These are phyloP conservation scores for Palythoa grandis DNA, from an alignment of 92 coral and sea anemone species.

Conservation along the genomic window DNA sequence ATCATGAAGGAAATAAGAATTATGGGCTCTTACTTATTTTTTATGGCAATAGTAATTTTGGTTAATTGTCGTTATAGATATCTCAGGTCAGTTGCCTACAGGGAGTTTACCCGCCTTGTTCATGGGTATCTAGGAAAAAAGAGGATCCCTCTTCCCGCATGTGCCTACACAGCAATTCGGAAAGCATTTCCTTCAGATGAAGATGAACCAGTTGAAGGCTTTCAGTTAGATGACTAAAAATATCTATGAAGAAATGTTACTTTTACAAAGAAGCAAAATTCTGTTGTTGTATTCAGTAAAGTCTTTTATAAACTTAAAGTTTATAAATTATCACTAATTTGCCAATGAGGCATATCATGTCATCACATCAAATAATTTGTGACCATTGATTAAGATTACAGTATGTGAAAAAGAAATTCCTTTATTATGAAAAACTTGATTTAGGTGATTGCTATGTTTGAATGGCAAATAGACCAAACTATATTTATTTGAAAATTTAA, in stretches of 20 bases:
- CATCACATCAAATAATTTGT: background rate
- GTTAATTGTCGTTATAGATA: background rate
- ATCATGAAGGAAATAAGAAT: too few species aligned
- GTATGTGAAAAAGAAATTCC: background rate
- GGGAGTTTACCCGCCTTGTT: background rate
- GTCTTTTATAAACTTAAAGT: too few species aligned
- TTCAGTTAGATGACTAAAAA: background rate
- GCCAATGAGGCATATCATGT: background rate
- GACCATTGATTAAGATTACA: too few species aligned
- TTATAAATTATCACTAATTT: background rate
- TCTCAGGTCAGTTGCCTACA: conserved; percentile 14
- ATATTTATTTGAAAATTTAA: background rate
- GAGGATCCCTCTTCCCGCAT: background rate
- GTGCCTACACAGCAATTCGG: background rate
- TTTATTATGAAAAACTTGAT: background rate
- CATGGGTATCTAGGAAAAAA: background rate
- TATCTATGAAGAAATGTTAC: background rate
- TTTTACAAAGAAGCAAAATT: background rate
- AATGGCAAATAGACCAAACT: background rate
- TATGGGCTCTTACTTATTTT: background rate
- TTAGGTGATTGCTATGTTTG: background rate
- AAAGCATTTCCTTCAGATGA: background rate
- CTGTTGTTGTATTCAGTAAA: background rate
- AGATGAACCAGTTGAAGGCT: conserved; percentile 6
- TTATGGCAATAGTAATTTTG: background rate